These are phyloP conservation scores for Rhopilema esculentum DNA, from an alignment of 30 jellyfish, hydroid and myxozoan species.

Conservation along the genomic window DNA sequence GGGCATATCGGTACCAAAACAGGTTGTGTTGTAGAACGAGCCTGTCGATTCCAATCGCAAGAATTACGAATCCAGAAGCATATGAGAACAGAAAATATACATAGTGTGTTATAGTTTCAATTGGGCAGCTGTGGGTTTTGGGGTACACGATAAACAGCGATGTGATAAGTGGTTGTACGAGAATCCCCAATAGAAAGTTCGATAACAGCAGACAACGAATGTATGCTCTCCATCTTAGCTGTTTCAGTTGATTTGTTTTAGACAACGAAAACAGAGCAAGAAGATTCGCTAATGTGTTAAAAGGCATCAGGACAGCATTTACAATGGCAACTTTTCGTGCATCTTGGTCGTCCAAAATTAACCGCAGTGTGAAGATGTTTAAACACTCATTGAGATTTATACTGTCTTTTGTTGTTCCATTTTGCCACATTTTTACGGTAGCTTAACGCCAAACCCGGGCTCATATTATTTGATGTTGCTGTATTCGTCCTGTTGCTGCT, in stretches of 20 bases:
- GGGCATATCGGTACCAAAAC: conserved; percentile 41
- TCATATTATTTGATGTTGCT: no score
- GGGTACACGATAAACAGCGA: conserved; percentile 4
- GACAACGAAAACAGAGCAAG: background rate
- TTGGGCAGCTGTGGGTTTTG: conserved; percentile 1
- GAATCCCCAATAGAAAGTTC: conserved; percentile 25
- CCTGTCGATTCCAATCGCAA: conserved; percentile 47
- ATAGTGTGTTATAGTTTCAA: conserved; percentile 33
- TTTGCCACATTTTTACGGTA: background rate
- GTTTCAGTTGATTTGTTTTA: background rate
- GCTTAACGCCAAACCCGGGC: no score
- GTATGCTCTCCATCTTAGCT: conserved; percentile 1
- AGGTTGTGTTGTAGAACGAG: background rate
- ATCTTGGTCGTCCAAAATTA: conserved; percentile 1
- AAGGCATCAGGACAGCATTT: conserved; percentile 32
- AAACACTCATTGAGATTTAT: conserved; percentile 7
- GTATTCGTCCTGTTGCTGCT: no score
- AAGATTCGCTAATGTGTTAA: conserved; percentile 15
- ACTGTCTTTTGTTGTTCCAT: background rate
- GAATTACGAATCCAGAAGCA: conserved; percentile 9
- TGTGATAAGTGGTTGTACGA: conserved; percentile 43
- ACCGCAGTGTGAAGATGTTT: conserved; percentile 32
- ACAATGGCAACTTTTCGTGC: conserved; percentile 9
- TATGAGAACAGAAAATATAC: conserved; percentile 14
- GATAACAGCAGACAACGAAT: conserved; percentile 20